Percentiles rank a stretch among this genome's conserved stretches.
These are phyloP conservation scores for Remorina albescens DNA, from an alignment of 2,797 vertebrate species.

Conservation along the genomic window DNA sequence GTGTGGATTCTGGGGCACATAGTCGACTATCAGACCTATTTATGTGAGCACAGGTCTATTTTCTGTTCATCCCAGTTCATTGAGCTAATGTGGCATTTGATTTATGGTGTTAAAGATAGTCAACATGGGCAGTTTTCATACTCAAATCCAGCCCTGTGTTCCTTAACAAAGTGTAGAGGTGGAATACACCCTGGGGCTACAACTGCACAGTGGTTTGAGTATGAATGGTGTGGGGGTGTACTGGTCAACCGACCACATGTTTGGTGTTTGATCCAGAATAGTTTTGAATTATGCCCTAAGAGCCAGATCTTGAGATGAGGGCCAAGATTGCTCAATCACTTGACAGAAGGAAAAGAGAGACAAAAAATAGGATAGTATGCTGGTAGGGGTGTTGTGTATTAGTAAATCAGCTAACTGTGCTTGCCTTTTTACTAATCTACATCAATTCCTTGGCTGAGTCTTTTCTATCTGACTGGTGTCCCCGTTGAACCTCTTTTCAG, in stretches of 20 bases:
- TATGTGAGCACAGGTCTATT: conserved; percentile 12
- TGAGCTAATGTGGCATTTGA: conserved; percentile 28
- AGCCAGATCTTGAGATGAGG: conserved; percentile 51
- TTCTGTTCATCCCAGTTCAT: conserved; percentile 5
- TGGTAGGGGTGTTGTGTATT: neutral
- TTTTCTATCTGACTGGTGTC: conserved; percentile 16
- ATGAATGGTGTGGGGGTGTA: conserved; percentile 65
- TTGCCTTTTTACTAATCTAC: conserved; percentile 7
- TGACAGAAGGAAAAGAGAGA: conserved; percentile 30
- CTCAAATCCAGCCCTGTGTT: conserved; percentile 32
- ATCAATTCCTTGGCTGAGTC: conserved; percentile 14
- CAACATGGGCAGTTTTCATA: conserved; percentile 32
- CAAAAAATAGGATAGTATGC: conserved; percentile 19
- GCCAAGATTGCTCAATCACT: conserved; percentile 65
- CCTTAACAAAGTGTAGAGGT: conserved; percentile 40
- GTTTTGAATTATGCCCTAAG: conserved; percentile 63
- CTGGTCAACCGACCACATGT: conserved; percentile 75
- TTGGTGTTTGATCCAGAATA: conserved; percentile 68
- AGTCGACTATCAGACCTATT: neutral
- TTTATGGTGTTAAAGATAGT: conserved; percentile 38
- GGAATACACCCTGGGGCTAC: conserved; percentile 66
- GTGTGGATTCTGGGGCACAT: neutral
- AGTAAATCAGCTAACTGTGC: conserved; percentile 27
- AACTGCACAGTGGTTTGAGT: conserved; percentile 64
- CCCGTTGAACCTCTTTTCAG: conserved; percentile 23